Evolutionary conservation across 2,797 vertebrate species (phyloP), one percentile per base, ranked within the genome.

Genomic region (Oreochromis grahami): DNA sequence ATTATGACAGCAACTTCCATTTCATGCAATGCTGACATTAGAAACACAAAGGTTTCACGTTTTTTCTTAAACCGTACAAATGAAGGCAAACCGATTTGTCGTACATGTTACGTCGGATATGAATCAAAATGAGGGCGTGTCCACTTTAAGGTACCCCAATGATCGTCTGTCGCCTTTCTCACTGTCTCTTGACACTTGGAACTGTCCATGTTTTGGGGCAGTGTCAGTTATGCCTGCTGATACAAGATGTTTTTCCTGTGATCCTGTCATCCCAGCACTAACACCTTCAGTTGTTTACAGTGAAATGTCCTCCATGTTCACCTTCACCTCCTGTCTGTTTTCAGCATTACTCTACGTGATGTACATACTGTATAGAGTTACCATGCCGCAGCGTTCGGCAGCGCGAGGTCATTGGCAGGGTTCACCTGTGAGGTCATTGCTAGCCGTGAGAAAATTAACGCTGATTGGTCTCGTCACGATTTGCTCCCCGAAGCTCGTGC

Each of bases 271-370:
- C 91, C 86, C 24, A 86, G 83, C 81, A 88, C 93, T 92, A 93
- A 93, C 92, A 93, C 93, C 94, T 91, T 89, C 93, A 84, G 87
- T 92, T 95, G 93, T 95, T 95, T 95, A 94, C 94, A 94, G 91
- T 92, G 87, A 92, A 94, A 94, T 84, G 95, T 94, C 95, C 95
- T 95, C 92, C 90, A 87, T 93, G 91, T 94, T 95, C 95, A 95
- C 95, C 95, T 95, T 95, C 95, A 91, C 94, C 94, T 94, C 90
- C 91, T 92, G 91, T 93, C 94, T 93, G 90, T 93, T 95, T 93
- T 85, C 88, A 86, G 88, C 86, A 74, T 88, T 93, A 88, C 87
- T 85, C 93, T 95, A 95, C 93, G 91, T 95, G 94, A 92, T 78
- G 92, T 85, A 94, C 95, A 94, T 95, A 94, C 90, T 89, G 82